phyloP scores from a whole-genome alignment of 64 coral and sea anemone species.

The Hydrozoanthus tunicans region DNA sequence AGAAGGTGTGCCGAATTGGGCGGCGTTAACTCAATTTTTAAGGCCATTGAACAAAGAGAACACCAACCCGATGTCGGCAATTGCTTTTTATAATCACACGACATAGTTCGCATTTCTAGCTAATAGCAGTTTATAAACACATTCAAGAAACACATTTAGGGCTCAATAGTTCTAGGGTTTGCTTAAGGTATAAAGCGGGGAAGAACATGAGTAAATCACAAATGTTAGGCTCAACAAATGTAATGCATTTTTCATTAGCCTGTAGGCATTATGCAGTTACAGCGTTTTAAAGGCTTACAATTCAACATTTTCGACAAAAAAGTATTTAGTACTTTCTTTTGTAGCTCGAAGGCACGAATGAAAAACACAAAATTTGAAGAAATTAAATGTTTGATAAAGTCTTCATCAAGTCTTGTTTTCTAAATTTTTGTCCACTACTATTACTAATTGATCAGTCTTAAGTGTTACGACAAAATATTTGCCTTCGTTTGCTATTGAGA shows the following conservation, averaged over 20 bases:
- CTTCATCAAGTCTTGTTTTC: too few species aligned
- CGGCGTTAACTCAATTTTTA: conserved; percentile 37
- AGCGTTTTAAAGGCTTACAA: background rate
- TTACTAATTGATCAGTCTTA: too few species aligned
- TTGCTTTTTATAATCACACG: conserved; percentile 5
- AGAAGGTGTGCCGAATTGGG: conserved; percentile 21
- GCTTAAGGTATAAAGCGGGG: background rate
- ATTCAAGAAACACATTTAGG: background rate
- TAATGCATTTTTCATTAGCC: background rate
- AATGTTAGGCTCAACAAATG: background rate
- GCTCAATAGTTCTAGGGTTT: background rate
- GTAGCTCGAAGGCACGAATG: background rate
- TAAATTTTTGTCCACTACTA: too few species aligned
- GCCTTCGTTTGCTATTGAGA: background rate
- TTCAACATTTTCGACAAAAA: background rate
- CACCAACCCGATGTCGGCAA: conserved; percentile 3
- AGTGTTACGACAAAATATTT: background rate
- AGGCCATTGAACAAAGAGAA: background rate
- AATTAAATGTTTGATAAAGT: too few species aligned
- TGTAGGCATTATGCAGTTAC: background rate
- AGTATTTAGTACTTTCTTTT: background rate
- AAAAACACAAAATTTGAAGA: background rate
- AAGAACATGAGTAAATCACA: background rate
- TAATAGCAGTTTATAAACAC: conserved; percentile 48
- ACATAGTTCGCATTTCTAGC: conserved; percentile 20